These are phyloP conservation scores for Dryoscopus gambensis DNA, from an alignment of 2,113 vertebrate genomes.

Conservation along the genomic window DNA sequence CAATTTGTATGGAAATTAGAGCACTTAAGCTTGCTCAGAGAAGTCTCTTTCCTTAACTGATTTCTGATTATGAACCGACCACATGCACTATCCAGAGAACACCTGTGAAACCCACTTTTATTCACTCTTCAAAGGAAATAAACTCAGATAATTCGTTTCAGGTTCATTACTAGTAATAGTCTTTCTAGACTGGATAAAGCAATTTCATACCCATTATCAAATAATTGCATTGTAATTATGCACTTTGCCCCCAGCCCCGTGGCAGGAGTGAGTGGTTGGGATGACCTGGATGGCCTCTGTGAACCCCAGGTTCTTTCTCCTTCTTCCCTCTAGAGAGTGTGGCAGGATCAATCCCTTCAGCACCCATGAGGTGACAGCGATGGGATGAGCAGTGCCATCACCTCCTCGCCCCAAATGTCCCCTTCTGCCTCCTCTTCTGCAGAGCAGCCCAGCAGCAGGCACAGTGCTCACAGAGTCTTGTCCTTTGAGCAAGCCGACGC, in stretches of 20 bases:
- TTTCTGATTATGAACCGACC: neutral
- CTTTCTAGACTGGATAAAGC: neutral
- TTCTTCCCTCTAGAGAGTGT: accelerated
- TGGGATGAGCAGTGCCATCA: neutral
- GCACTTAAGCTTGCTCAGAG: neutral
- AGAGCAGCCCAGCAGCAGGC: too few species aligned
- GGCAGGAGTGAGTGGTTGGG: neutral
- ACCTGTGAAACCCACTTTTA: neutral
- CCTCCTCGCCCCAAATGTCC: accelerated
- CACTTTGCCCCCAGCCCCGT: accelerated
- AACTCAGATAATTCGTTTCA: neutral
- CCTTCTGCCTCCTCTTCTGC: neutral
- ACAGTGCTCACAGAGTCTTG: accelerated
- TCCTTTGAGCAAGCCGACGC: neutral
- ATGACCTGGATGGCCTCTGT: too few species aligned
- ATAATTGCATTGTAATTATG: neutral
- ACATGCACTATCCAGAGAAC: neutral
- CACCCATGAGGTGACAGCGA: accelerated
- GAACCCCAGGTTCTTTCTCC: neutral
- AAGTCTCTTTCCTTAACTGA: neutral
- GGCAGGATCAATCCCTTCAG: neutral
- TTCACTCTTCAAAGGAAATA: neutral
- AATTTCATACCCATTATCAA: neutral
- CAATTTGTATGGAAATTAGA: slow-evolving; percentile 6
- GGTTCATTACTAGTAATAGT: neutral